Conservation (phyloP, 2,797 vertebrate species). For the Acanthurus lineatus region DNA sequence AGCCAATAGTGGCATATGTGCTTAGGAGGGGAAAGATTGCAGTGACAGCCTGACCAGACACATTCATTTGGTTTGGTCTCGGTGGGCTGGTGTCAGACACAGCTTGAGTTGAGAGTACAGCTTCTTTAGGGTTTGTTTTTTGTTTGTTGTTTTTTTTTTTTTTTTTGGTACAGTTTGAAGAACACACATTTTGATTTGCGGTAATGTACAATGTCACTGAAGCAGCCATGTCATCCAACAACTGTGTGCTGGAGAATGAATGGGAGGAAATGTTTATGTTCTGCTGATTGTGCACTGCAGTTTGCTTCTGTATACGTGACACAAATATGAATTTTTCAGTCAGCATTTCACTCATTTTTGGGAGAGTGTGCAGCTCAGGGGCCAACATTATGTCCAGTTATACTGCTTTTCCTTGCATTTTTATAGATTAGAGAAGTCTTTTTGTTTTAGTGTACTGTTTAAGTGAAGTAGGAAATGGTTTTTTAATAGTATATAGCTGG, state of each 20-base stretch:
- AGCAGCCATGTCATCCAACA: conserved; percentile 26
- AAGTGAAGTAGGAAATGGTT: neutral
- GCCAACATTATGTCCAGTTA: conserved; percentile 6
- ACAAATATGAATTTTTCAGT: conserved; percentile 23
- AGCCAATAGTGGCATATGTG: conserved; percentile 44
- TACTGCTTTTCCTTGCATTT: neutral
- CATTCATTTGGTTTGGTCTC: conserved; percentile 37
- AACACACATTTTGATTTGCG: conserved; percentile 24
- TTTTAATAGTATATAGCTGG: neutral
- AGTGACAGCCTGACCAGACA: conserved; percentile 47
- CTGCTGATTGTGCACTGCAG: conserved; percentile 2
- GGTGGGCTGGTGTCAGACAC: conserved; percentile 19
- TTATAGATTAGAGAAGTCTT: neutral
- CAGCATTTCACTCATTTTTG: conserved; percentile 11
- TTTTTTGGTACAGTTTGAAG: conserved; percentile 27
- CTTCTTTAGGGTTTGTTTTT: neutral
- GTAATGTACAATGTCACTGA: conserved; percentile 7
- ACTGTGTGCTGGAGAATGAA: conserved; percentile 25
- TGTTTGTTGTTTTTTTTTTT: too few species aligned
- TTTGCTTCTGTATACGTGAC: conserved; percentile 7
- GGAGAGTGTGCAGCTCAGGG: neutral
- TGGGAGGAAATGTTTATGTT: conserved; percentile 17
- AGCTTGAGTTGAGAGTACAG: conserved; percentile 2
- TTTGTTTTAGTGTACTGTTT: neutral
- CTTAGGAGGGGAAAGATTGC: conserved; percentile 37